A percentile compares a stretch with the other conserved stretches of the same genome.
These are phyloP conservation scores for Pseudanteris insignis DNA, from an alignment of 2,888 invertebrate species.

Conservation along the genomic window DNA sequence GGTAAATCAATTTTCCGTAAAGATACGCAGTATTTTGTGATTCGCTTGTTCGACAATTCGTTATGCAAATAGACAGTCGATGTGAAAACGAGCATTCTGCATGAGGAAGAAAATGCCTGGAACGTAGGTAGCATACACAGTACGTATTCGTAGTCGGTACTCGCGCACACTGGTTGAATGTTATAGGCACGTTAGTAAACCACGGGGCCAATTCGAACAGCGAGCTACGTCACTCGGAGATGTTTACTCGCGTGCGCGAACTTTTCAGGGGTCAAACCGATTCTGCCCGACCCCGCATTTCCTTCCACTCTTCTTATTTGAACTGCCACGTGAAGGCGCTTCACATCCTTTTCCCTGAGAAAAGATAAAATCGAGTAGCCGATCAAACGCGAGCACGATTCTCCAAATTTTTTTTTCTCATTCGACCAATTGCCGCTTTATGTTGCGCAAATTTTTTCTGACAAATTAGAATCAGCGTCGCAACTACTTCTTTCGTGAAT, in stretches of 20 bases:
- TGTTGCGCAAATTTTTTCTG: slow-evolving; percentile 4
- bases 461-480: no score
- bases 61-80: slow-evolving; percentile 41
- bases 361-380: slow-evolving; percentile 45
- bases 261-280: slow-evolving; percentile 58
- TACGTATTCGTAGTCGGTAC: slow-evolving; percentile 23
- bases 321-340: slow-evolving; percentile 46
- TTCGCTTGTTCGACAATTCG: slow-evolving; percentile 26
- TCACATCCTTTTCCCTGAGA: slow-evolving; percentile 46
- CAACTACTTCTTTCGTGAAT: no score
- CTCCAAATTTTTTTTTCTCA: slow-evolving; percentile 10
- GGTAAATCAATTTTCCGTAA: slow-evolving; percentile 34
- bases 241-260: slow-evolving; percentile 58
- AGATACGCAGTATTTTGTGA: slow-evolving; percentile 34
- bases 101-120: slow-evolving; percentile 33
- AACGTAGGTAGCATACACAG: slow-evolving; percentile 44
- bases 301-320: slow-evolving; percentile 50
- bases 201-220: slow-evolving; percentile 40
- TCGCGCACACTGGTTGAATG: slow-evolving; percentile 30
- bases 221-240: slow-evolving; percentile 46
- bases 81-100: slow-evolving; percentile 38
- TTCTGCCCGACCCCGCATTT: slow-evolving; percentile 56
- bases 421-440: slow-evolving; percentile 1
- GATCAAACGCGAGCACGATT: slow-evolving; percentile 41
- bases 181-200: slow-evolving; percentile 33